Conservation (phyloP, 2,888 invertebrate species). For the Eristalis pertinax region DNA sequence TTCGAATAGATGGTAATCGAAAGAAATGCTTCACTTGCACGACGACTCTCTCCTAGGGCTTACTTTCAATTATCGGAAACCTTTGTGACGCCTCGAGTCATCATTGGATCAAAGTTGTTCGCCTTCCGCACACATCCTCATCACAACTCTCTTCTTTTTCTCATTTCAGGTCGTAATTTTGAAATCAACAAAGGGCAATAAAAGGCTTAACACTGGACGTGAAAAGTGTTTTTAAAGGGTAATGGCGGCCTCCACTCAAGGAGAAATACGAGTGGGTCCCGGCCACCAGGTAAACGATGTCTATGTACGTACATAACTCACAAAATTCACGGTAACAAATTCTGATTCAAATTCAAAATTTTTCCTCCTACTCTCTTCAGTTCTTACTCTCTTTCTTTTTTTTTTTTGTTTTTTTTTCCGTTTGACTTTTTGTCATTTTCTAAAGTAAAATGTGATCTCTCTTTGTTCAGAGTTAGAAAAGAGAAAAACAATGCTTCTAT, state of each 20-base stretch:
- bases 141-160: slow-evolving; percentile 12
- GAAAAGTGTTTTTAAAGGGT: slow-evolving; percentile 82
- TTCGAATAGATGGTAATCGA: background rate
- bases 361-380: slow-evolving; percentile 58
- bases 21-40: background rate
- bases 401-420: slow-evolving; percentile 51
- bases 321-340: slow-evolving; percentile 83
- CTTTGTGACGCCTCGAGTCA: no score
- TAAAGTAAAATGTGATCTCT: slow-evolving; percentile 31
- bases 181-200: slow-evolving; percentile 79
- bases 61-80: background rate
- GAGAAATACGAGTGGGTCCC: slow-evolving; percentile 90
- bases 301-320: slow-evolving; percentile 85
- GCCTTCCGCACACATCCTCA: background rate
- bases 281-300: slow-evolving; percentile 88
- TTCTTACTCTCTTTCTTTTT: slow-evolving; percentile 74
- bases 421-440: background rate
- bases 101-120: no score
- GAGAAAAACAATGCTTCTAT: slow-evolving; percentile 46
- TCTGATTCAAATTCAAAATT: slow-evolving; percentile 74
- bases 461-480: slow-evolving; percentile 46
- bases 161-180: slow-evolving; percentile 78
- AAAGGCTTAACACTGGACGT: slow-evolving; percentile 82
- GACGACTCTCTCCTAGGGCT: no score
- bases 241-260: slow-evolving; percentile 87